Base-by-base conservation (phyloP, 2,797 vertebrate species). In the Megalops cyprinoides region DNA sequence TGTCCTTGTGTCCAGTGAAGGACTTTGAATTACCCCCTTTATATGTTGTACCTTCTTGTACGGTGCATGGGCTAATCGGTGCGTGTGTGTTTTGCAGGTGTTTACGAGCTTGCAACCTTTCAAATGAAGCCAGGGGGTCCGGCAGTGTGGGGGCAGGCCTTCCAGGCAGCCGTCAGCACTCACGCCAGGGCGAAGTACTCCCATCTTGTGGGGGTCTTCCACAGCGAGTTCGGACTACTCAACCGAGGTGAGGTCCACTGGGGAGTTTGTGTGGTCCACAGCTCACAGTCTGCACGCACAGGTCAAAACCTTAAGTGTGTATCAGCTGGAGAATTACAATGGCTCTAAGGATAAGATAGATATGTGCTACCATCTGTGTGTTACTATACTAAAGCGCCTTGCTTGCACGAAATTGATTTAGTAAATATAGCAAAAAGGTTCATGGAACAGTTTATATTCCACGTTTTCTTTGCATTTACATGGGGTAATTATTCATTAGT, bases 51-150 rank as follows among this genome's bases (percentile, higher is more conserved):
- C 8, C 20, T 18, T 42, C 55, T 5, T 20, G 12, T 15, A 1
- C 44, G 55, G 34, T n/a, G 1, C 20, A 74, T 1, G 28, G 44
- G 14, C 20, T 73, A 37, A 53, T 20, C 15, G 65, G 3, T 51
- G 7, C 80, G 12, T 81, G 15, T 53, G 23, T 85, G 77, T 85
- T 79, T 82, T 83, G 23, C 85, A 99, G 98, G 98, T 79, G 91
- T 97, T 8, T 98, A 95, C 20, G 98, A 99, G 88, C 88, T 97
- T 89, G 88, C 89, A 0, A 94, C 94, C n/a, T 97, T 96, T 89
- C 95, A 94, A 83, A 97, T 98, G 96, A 95, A 93, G 56, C 96
- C 97, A 0, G 97, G 98, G 0, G 97, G 96, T 15, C 96, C 96
- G 2, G 94, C 94, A 0, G 83, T 98, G 49, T 98, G 97, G 97